These are phyloP conservation scores for Corynorhinus townsendii DNA, from an alignment of 2,113 vertebrate genomes.

Conservation along the genomic window DNA sequence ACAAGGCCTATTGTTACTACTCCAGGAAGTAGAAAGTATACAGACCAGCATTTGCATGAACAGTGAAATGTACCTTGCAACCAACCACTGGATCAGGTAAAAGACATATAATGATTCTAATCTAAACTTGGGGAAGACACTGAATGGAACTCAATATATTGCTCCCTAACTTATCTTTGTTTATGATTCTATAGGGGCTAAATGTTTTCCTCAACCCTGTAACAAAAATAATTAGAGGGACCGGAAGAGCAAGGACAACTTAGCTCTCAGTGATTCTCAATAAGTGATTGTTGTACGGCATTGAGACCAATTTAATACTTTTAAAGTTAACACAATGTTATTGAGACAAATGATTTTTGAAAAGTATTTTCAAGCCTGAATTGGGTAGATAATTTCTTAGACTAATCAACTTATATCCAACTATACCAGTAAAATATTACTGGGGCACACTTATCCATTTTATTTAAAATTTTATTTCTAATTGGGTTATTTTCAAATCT, in stretches of 20 bases:
- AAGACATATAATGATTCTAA: not conserved
- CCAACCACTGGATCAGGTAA: not conserved
- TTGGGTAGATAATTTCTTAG: not conserved
- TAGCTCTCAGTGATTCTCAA: not conserved
- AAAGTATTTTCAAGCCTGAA: not conserved
- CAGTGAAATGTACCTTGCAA: not conserved
- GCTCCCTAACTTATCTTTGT: not conserved
- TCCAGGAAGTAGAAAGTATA: not conserved
- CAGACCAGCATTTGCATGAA: not conserved
- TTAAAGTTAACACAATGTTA: not conserved
- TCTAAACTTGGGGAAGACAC: not conserved
- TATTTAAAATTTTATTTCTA: not conserved
- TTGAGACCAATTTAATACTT: not conserved
- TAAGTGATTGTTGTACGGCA: not conserved
- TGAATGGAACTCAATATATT: not conserved
- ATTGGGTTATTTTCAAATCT: not conserved
- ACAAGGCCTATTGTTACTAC: not conserved
- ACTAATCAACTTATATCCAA: not conserved
- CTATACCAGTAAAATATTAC: constrained; percentile 3
- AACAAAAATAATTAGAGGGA: not conserved
- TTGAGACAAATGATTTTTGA: constrained; percentile 12
- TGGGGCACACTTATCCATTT: not conserved
- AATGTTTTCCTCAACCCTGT: not conserved
- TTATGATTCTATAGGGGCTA: not conserved
- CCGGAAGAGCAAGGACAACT: not conserved